Conservation (phyloP, 1,140 invertebrate species). For the Nasonia giraulti region DNA sequence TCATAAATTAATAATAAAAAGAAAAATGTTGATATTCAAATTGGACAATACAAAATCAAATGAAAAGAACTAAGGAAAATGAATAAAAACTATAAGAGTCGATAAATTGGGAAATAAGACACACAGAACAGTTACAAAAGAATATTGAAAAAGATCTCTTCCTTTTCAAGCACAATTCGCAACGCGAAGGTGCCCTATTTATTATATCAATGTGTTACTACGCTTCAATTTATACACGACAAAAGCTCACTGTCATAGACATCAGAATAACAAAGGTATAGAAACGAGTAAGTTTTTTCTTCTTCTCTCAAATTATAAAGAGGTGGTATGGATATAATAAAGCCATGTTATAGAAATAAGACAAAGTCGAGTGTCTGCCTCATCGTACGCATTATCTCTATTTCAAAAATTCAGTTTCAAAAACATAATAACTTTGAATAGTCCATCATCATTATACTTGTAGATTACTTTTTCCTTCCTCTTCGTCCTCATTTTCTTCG, state of each 20-base stretch:
- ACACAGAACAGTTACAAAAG: not conserved
- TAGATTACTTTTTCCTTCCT: slow-evolving; percentile 64
- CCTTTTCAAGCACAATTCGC: slow-evolving; percentile 46
- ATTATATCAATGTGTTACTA: slow-evolving; percentile 52
- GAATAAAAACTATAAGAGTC: no score
- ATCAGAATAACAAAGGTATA: slow-evolving; percentile 51
- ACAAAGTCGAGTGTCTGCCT: slow-evolving; percentile 64
- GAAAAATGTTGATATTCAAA: no score
- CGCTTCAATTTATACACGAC: slow-evolving; percentile 52
- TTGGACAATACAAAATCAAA: no score
- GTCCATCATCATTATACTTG: slow-evolving; percentile 69
- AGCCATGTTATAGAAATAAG: slow-evolving; percentile 53
- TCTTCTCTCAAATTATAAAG: slow-evolving; percentile 6
- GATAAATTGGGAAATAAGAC: slow-evolving; percentile 25
- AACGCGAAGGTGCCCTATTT: slow-evolving; percentile 46
- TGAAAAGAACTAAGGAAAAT: no score
- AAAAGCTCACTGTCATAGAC: slow-evolving; percentile 53
- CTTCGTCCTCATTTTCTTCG: slow-evolving; percentile 65
- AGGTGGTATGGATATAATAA: slow-evolving; percentile 24
- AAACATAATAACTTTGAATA: slow-evolving; percentile 70
- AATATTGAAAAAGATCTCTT: slow-evolving; percentile 19
- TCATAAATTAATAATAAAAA: no score
- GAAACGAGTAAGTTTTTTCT: slow-evolving; percentile 40
- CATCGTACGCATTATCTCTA: slow-evolving; percentile 71
- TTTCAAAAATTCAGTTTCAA: slow-evolving; percentile 74